These are phyloP conservation scores for Macrosoma leucophasiata DNA, from an alignment of 2,888 invertebrate species.

Conservation along the genomic window DNA sequence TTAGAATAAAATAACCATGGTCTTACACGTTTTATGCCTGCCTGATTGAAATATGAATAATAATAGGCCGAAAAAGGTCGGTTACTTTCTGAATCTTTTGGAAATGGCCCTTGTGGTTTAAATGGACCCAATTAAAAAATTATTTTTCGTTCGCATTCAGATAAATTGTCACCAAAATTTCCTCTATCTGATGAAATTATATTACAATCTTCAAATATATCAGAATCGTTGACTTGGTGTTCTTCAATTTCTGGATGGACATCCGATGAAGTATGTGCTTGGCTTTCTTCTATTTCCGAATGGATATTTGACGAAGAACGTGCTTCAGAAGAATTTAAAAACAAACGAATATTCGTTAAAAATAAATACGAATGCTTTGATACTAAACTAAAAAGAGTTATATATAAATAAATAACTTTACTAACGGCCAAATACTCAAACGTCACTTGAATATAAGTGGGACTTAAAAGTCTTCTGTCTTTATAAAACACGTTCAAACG, in stretches of 20 bases:
- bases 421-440: no score
- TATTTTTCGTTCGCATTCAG: no score
- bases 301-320: conserved; percentile 16
- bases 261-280: conserved; percentile 18
- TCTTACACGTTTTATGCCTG: conserved; percentile 14
- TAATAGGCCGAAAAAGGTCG: no score
- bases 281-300: conserved; percentile 18
- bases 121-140: no score
- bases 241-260: conserved; percentile 20
- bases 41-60: no score
- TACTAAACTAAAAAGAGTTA: conserved; percentile 17
- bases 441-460: no score
- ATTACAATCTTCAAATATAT: no score
- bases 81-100: conserved; percentile 28
- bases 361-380: conserved; percentile 18
- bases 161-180: no score
- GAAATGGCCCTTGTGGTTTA: conserved; percentile 26
- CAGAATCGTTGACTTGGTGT: no score
- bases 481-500: no score
- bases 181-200: no score
- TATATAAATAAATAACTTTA: conserved; percentile 16
- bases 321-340: conserved; percentile 18
- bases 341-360: conserved; percentile 15
- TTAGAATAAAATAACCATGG: conserved; percentile 20
- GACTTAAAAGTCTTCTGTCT: no score